Evolutionary conservation across 2,113 vertebrate species (phyloP), one percentile per base, ranked within the genome.

Genomic region (Colius striatus): DNA sequence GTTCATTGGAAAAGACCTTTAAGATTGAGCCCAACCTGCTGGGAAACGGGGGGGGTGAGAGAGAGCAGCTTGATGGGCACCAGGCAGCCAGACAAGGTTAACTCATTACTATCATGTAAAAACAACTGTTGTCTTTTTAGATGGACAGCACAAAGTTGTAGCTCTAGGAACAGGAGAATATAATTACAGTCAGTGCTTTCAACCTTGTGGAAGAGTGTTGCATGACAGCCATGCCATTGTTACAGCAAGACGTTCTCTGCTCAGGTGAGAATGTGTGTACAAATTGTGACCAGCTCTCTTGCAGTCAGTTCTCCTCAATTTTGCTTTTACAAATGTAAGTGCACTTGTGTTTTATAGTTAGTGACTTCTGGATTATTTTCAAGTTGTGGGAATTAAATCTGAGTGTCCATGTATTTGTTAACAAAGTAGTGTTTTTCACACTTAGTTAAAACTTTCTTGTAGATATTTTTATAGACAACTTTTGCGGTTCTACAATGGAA

Each of bases 151-250:
- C 18, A 98, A 99, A 81, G 98, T 99, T 61, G 98, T 99, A 9
- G 99, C 99, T 84, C 16, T 99, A 8, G 99, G 99, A 86, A 99
- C 99, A 2, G 99, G 99, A 45, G 98, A 98, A 50, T 98, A 94
- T 72, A 99, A 98, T 63, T 98, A 98, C 74, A 98, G 97, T 77
- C 97, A 98, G 72, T 91, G 85, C 25, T 55, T 97, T 2, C 97
- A 98, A 3, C 84, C 95, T 3, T 95, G 95, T 25, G 99, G 99
- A 29, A 98, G 99, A 51, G 94, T 99, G 53, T 41, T 99, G 47
- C 98, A 99, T 2, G 99, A 99, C 83, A 99, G 98, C 4, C 99
- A 99, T 9, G 99, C 98, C 38, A 92, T 99, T 6, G 99, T 99
- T 13, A 97, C 96, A 17, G 99, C 99, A 23, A 98, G 99, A 78